Conservation (phyloP, 1,140 invertebrate genomes). For the Lycorma delicatula region DNA sequence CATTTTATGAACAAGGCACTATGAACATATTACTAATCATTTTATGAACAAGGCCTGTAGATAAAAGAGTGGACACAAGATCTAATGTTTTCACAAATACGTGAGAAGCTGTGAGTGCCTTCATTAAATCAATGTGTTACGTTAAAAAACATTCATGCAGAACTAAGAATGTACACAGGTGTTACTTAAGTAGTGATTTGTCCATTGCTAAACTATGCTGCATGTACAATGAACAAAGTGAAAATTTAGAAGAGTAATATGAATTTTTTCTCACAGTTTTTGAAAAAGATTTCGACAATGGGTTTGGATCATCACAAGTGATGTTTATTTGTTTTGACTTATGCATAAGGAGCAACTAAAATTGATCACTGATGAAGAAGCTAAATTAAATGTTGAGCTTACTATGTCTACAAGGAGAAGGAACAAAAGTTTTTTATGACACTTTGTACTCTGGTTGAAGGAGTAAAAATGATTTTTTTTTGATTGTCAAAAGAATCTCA, state of each 20-base stretch:
- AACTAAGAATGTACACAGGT: neutral
- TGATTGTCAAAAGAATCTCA: constrained; percentile 38
- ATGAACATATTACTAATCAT: too few relatives aligned
- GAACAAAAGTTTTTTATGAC: neutral
- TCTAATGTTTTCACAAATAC: neutral
- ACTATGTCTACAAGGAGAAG: neutral
- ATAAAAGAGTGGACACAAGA: neutral
- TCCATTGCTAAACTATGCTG: neutral
- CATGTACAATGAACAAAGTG: neutral
- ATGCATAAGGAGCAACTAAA: neutral
- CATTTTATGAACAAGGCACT: neutral
- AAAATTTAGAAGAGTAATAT: neutral
- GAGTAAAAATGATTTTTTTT: constrained; percentile 25
- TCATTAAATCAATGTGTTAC: neutral
- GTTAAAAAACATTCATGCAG: neutral
- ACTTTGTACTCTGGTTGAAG: neutral
- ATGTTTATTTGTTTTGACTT: neutral
- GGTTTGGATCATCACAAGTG: neutral
- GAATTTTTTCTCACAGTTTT: neutral
- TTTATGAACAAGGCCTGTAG: too few relatives aligned
- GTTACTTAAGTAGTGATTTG: neutral
- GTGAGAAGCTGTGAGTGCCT: neutral
- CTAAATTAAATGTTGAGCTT: neutral
- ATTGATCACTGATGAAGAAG: neutral
- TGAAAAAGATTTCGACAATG: neutral